Evolutionary conservation across 2,797 vertebrate genomes (phyloP).

Genomic region (Fundulus diaphanus): DNA sequence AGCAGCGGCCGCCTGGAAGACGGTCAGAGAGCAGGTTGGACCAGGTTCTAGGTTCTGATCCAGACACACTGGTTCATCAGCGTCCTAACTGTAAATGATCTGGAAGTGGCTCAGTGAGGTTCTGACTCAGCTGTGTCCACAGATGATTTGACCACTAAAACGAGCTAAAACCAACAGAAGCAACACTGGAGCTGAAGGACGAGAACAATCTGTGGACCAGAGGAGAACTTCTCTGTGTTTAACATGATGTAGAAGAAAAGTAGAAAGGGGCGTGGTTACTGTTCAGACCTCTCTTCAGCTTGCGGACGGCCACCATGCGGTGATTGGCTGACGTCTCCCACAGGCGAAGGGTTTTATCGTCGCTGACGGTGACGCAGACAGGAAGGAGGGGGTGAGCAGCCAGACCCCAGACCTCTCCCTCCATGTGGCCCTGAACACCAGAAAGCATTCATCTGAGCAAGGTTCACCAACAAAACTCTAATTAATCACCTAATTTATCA

Average conservation of each 20-base stretch:
- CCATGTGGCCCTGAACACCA: slow-evolving; percentile 90
- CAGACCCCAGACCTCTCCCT: slow-evolving; percentile 96
- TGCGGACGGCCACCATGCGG: slow-evolving; percentile 97
- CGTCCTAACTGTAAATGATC: too few species aligned
- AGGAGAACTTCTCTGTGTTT: too few species aligned
- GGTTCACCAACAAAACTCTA: not conserved
- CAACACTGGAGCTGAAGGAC: too few species aligned
- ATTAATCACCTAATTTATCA: not conserved
- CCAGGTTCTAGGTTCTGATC: not conserved
- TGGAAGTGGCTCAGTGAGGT: too few species aligned
- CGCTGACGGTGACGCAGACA: slow-evolving; percentile 93
- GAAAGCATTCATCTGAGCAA: not conserved
- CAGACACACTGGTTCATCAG: too few species aligned
- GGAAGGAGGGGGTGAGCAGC: slow-evolving; percentile 91
- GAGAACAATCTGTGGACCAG: too few species aligned
- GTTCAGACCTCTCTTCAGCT: slow-evolving; percentile 91
- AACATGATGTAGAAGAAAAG: too few species aligned
- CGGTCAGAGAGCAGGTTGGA: not conserved
- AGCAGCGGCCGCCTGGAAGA: slow-evolving; percentile 90
- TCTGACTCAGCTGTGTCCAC: too few species aligned
- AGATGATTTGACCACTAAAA: too few species aligned
- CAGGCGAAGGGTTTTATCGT: slow-evolving; percentile 93
- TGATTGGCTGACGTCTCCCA: slow-evolving; percentile 95
- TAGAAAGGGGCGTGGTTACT: too few species aligned
- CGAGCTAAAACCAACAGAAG: too few species aligned